phyloP scores from a whole-genome alignment of 1,140 invertebrate species.

The Drosophila jambulina region DNA sequence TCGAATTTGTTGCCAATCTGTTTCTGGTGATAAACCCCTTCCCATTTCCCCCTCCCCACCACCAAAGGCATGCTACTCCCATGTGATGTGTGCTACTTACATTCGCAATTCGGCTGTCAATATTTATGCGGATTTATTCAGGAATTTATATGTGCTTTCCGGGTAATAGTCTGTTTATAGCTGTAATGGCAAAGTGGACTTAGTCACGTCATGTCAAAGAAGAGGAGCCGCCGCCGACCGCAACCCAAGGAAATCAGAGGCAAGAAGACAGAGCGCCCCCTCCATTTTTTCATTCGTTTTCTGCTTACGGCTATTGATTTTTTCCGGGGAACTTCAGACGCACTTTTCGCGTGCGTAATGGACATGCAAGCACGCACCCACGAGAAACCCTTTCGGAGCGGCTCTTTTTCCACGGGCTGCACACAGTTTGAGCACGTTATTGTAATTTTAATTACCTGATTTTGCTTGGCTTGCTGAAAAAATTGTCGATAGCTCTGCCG shows the following conservation, averaged over 20 bases:
- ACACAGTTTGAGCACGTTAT: slow-evolving; percentile 31
- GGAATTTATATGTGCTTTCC: slow-evolving; percentile 73
- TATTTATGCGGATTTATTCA: slow-evolving; percentile 55
- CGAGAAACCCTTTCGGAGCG: slow-evolving; percentile 2
- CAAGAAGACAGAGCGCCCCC: slow-evolving; percentile 24
- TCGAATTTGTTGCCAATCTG: slow-evolving; percentile 70
- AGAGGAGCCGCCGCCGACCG: slow-evolving; percentile 27
- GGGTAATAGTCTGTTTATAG: slow-evolving; percentile 71
- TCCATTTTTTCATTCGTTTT: slow-evolving; percentile 44
- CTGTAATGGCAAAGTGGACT: slow-evolving; percentile 74
- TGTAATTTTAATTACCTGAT: slow-evolving; percentile 54
- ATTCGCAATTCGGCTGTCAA: slow-evolving; percentile 58
- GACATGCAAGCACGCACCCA: slow-evolving; percentile 34
- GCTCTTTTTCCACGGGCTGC: not conserved
- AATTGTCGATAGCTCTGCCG: slow-evolving; percentile 58
- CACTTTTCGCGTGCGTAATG: slow-evolving; percentile 58
- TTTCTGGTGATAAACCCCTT: slow-evolving; percentile 14
- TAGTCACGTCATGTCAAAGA: slow-evolving; percentile 72
- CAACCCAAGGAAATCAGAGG: slow-evolving; percentile 2
- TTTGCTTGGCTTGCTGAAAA: slow-evolving; percentile 43
- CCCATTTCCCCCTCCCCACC: not conserved
- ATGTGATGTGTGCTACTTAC: slow-evolving; percentile 59
- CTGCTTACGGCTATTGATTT: slow-evolving; percentile 63
- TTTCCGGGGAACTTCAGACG: slow-evolving; percentile 52
- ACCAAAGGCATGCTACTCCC: not conserved